Percentiles rank a stretch among this genome's conserved stretches.
Evolutionary conservation across 2,113 vertebrate species (phyloP).

Genomic region (Morone saxatilis): DNA sequence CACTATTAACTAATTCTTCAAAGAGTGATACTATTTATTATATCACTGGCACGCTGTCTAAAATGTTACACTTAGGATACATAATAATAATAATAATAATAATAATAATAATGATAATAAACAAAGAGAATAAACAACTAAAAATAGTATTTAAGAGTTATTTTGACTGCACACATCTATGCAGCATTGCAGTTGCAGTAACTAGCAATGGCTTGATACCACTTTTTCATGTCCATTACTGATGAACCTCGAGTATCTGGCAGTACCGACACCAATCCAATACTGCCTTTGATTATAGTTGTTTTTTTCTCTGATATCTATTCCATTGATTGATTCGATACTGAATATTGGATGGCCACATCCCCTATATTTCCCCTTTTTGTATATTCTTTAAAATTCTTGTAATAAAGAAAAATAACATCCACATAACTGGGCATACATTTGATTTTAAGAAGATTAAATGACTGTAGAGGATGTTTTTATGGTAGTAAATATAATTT

Average conservation of each 20-base stretch:
- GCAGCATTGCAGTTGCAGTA: too few relatives aligned
- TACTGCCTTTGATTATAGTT: too few relatives aligned
- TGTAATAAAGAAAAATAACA: not conserved
- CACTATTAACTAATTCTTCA: not conserved
- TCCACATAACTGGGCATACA: not conserved
- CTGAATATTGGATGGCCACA: too few relatives aligned
- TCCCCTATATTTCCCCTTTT: too few relatives aligned
- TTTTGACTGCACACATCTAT: not conserved
- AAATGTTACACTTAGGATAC: not conserved
- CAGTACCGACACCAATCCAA: too few relatives aligned
- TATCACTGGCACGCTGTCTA: not conserved
- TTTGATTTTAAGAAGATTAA: not conserved
- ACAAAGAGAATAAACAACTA: not conserved
- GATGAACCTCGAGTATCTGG: too few relatives aligned
- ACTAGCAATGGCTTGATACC: not conserved
- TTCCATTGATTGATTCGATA: too few relatives aligned
- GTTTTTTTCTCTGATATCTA: too few relatives aligned
- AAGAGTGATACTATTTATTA: not conserved
- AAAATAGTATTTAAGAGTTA: not conserved
- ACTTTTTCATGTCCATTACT: too few relatives aligned
- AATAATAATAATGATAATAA: not conserved
- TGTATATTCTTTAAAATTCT: not conserved
- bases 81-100: not conserved
- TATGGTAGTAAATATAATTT: constrained; percentile 29
- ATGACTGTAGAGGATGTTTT: not conserved